Evolutionary conservation across 2,113 vertebrate species (phyloP).

Genomic region (Tachysurus fulvidraco): DNA sequence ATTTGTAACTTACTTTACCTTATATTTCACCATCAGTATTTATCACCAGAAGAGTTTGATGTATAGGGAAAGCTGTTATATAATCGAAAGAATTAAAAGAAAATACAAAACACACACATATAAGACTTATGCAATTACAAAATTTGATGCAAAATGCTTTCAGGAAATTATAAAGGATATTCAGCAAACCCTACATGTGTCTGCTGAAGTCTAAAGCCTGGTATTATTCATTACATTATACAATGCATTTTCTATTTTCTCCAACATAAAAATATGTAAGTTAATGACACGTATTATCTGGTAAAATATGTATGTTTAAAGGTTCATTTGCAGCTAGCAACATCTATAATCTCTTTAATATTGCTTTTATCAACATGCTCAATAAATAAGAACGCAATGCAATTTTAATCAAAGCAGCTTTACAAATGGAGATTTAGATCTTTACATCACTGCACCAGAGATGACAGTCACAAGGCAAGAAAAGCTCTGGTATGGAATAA

Average conservation of each 20-base stretch:
- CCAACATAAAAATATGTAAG: neutral
- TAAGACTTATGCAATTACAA: neutral
- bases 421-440: neutral
- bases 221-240: neutral
- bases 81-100: neutral
- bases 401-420: neutral
- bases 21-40: neutral
- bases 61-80: neutral
- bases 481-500: neutral
- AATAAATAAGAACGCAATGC: neutral
- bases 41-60: neutral
- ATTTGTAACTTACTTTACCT: neutral
- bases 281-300: neutral
- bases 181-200: neutral
- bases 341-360: neutral
- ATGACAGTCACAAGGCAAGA: neutral
- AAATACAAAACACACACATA: neutral
- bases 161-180: neutral
- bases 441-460: neutral
- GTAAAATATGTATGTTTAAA: neutral
- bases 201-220: neutral
- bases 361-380: neutral
- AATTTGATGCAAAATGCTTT: neutral
- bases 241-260: neutral
- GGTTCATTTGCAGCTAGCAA: neutral